Evolutionary conservation across 2,797 vertebrate species (phyloP).

Genomic region (Myotis myotis): DNA sequence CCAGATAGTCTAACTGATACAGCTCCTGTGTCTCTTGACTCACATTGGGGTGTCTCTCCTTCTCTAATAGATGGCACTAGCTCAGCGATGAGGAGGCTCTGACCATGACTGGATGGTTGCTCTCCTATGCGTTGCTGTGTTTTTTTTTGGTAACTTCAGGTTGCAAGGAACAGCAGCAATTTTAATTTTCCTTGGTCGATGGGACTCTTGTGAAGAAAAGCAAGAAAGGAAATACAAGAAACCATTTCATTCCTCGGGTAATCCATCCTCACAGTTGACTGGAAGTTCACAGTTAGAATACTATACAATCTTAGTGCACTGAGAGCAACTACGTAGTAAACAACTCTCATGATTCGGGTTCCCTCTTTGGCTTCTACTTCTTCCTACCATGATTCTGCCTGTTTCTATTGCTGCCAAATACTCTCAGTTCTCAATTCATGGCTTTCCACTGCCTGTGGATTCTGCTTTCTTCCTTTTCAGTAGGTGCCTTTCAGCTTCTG

Average conservation of each 20-base stretch:
- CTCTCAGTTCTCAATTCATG: not conserved
- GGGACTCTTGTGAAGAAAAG: not conserved
- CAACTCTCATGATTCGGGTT: constrained; percentile 32
- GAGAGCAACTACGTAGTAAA: not conserved
- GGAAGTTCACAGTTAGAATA: not conserved
- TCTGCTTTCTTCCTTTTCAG: not conserved
- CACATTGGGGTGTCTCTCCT: not conserved
- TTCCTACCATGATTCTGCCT: not conserved
- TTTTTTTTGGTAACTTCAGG: constrained; percentile 15
- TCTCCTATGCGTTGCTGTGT: not conserved
- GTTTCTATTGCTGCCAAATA: not conserved
- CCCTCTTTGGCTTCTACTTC: not conserved
- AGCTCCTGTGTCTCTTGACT: not conserved
- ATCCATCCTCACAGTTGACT: not conserved
- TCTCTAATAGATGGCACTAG: not conserved
- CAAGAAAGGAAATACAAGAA: constrained; percentile 28
- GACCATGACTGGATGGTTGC: not conserved
- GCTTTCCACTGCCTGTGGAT: not conserved
- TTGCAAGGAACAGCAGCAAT: not conserved
- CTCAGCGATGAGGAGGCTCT: not conserved
- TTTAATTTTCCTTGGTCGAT: not conserved
- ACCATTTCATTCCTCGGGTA: not conserved
- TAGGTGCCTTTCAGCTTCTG: not conserved
- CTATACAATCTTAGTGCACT: not conserved
- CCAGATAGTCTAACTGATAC: not conserved